Base-by-base conservation (phyloP, 1,140 invertebrate species). In the Telenomus remus region DNA sequence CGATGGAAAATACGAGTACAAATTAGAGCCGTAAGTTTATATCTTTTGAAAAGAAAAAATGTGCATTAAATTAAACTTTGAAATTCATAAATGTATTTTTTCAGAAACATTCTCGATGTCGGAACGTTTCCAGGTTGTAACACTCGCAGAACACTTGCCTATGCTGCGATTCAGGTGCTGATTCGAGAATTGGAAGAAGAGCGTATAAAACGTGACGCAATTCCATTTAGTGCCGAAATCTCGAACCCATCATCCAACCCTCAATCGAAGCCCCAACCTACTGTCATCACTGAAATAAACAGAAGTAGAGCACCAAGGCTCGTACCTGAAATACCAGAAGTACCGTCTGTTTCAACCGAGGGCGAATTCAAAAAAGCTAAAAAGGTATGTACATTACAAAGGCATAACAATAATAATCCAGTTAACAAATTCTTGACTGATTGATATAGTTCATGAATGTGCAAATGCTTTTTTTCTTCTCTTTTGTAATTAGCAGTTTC, bases 1-100 rank as follows among this genome's bases (percentile, higher is more conserved):
- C 0, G 95, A 97, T 73, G 96, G 96, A 47, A 91, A 90, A 42
- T 97, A 96, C 85, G 89, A 89, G 4, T 97, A 94, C 83, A 88
- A 92, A 44, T 84, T 98, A 1, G 96, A 98, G 84, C 95, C 96
- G 83, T 95, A 92, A 90, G 91, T 91, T 12, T 12, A 13, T 44
- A n/a, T 44, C 3, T 44, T 39, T 39, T 39, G 2, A 11, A 6
- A 35, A 35, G 11, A 11, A 43, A 6, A 8, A 43, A 11, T 43
- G 12, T 43, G n/a, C 12, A 8, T 43, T 43, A 43, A 7, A 11
- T 43, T 35, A 35, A 35, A 35, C 34, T 35, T 43, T 43, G 4
- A 11, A 13, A 44, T 13, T 44, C 13, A 7, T 44, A 14, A 13
- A 13, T 44, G 43, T 7, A 13, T n/a, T 59, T 4, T 73, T 73